phyloP scores from a whole-genome alignment of 2,888 invertebrate species.

The Hedya salicella region DNA sequence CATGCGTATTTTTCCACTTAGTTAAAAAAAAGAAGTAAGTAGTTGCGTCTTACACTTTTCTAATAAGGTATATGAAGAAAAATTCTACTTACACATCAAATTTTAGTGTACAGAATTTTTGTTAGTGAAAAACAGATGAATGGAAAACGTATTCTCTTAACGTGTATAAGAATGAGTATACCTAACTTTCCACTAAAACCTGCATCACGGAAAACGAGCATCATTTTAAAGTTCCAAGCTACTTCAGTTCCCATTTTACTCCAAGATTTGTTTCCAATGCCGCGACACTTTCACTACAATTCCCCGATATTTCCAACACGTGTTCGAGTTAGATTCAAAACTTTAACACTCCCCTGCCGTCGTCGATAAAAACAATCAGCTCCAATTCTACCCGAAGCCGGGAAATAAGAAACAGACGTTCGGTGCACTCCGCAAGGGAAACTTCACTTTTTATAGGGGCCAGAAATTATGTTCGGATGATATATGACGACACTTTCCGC shows the following conservation, averaged over 20 bases:
- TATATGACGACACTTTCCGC: conserved; percentile 78
- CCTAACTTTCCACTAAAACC: conserved; percentile 1
- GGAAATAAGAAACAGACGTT: conserved; percentile 80
- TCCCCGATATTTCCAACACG: conserved; percentile 60
- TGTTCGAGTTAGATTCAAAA: conserved; percentile 71
- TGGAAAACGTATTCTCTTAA: not conserved
- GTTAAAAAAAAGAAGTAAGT: too few species aligned
- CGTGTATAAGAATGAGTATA: not conserved
- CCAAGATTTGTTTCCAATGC: conserved; percentile 35
- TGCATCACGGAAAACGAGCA: conserved; percentile 14
- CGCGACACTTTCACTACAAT: conserved; percentile 39
- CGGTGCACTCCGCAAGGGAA: conserved; percentile 49
- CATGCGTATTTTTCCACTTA: too few species aligned
- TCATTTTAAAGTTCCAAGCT: conserved; percentile 27
- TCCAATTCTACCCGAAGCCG: conserved; percentile 61
- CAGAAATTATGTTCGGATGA: conserved; percentile 78
- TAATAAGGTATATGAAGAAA: too few species aligned
- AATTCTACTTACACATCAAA: too few species aligned
- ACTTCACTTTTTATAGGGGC: conserved; percentile 78
- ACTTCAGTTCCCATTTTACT: conserved; percentile 28
- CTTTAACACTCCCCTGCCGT: conserved; percentile 61
- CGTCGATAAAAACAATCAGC: conserved; percentile 80
- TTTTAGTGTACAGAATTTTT: too few species aligned
- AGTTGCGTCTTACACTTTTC: too few species aligned
- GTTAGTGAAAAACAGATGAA: conserved; percentile 5